Percentiles rank a stretch among this genome's conserved stretches.
Evolutionary conservation across 23 tunicate species (phyloP).

Genomic region (Clavelina lepadiformis): DNA sequence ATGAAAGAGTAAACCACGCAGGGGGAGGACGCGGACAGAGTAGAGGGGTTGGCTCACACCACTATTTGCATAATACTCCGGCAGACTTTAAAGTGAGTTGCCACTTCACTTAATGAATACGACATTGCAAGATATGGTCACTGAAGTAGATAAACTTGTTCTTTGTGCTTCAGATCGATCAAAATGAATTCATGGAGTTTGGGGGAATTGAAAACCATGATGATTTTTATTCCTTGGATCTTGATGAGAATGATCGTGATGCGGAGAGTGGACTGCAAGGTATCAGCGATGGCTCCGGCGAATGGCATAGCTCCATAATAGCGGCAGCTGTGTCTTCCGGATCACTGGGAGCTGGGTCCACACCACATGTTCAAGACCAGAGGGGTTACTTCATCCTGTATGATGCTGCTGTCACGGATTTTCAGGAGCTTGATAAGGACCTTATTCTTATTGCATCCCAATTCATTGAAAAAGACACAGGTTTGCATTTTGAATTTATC

Average conservation of each 20-base stretch:
- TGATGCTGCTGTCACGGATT: slow-evolving; percentile 66
- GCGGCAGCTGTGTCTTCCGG: slow-evolving; percentile 52
- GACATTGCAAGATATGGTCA: not conserved
- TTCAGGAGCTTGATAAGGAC: slow-evolving; percentile 58
- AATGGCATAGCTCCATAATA: slow-evolving; percentile 41
- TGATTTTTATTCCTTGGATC: slow-evolving; percentile 64
- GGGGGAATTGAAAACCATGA: slow-evolving; percentile 80
- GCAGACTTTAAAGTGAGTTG: slow-evolving; percentile 66
- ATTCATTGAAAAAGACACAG: slow-evolving; percentile 56
- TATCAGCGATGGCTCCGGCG: slow-evolving; percentile 6
- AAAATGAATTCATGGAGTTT: slow-evolving; percentile 79
- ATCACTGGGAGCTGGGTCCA: slow-evolving; percentile 26
- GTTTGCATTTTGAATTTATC: slow-evolving; percentile 7
- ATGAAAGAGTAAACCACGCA: slow-evolving; percentile 2
- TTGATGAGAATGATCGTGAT: slow-evolving; percentile 17
- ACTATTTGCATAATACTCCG: slow-evolving; percentile 73
- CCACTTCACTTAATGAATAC: not conserved
- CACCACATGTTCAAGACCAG: slow-evolving; percentile 79
- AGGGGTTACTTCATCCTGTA: slow-evolving; percentile 73
- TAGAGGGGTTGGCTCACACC: slow-evolving; percentile 70
- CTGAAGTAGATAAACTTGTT: too few relatives aligned
- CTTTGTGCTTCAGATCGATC: slow-evolving; percentile 49
- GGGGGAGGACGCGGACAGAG: slow-evolving; percentile 27
- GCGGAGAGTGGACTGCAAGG: slow-evolving; percentile 21
- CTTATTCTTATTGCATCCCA: slow-evolving; percentile 83